These are phyloP conservation scores for Theristicus caerulescens DNA, from an alignment of 2,113 vertebrate genomes.

Conservation along the genomic window DNA sequence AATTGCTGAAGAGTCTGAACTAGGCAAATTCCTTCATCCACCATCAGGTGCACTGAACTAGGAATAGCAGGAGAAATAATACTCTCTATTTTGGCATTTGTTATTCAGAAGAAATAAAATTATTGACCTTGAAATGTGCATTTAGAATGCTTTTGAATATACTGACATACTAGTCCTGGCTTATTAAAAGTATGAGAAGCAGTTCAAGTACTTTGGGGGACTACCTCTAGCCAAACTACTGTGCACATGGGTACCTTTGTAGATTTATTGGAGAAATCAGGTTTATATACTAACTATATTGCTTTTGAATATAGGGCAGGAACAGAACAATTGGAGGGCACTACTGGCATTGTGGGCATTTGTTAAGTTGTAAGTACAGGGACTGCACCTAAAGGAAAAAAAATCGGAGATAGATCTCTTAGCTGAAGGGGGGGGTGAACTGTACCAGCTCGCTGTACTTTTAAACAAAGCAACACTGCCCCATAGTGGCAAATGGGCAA, in stretches of 20 bases:
- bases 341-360: background rate
- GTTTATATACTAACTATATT: fast-evolving
- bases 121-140: background rate
- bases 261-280: background rate
- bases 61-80: background rate
- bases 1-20: background rate
- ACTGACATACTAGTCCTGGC: too few relatives aligned
- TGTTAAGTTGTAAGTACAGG: background rate
- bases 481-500: background rate
- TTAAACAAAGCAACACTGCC: background rate
- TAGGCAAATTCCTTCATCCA: background rate
- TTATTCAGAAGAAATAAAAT: background rate
- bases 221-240: background rate
- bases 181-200: background rate
- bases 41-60: background rate
- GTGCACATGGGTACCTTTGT: fast-evolving
- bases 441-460: background rate
- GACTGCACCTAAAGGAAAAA: background rate
- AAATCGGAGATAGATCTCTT: background rate
- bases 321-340: background rate
- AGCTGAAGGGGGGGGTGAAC: background rate
- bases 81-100: background rate
- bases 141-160: background rate
- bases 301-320: background rate
- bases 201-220: background rate